These are phyloP conservation scores for Melanargia galathea DNA, from an alignment of 2,888 invertebrate genomes.

Conservation along the genomic window DNA sequence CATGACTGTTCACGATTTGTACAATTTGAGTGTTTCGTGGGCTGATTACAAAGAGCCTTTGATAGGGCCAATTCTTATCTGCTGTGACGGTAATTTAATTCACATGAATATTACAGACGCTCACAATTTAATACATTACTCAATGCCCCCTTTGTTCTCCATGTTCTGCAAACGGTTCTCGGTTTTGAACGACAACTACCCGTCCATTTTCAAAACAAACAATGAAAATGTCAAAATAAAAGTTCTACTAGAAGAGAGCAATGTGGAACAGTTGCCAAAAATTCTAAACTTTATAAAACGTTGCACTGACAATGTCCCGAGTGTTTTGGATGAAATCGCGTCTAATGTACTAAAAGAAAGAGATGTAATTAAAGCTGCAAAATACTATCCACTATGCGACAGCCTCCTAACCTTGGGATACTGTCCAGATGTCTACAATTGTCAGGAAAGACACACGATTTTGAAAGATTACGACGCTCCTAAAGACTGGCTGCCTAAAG, in stretches of 20 bases:
- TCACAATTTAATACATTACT: slow-evolving; percentile 86
- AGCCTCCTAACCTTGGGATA: slow-evolving; percentile 84
- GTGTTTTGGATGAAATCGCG: slow-evolving; percentile 58
- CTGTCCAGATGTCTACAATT: slow-evolving; percentile 82
- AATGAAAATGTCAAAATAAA: slow-evolving; percentile 64
- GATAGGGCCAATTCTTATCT: slow-evolving; percentile 81
- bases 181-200: slow-evolving; percentile 84
- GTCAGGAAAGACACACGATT: slow-evolving; percentile 83
- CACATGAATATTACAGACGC: slow-evolving; percentile 85
- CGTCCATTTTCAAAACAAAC: slow-evolving; percentile 59
- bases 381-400: slow-evolving; percentile 80
- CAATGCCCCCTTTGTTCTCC: slow-evolving; percentile 84
- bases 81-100: slow-evolving; percentile 85
- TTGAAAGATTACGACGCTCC: slow-evolving; percentile 80
- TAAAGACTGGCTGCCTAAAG: slow-evolving; percentile 75
- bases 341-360: slow-evolving; percentile 58
- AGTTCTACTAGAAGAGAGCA: slow-evolving; percentile 83
- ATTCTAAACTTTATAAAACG: slow-evolving; percentile 82
- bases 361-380: slow-evolving; percentile 69
- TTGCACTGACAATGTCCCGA: slow-evolving; percentile 65
- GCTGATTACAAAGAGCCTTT: slow-evolving; percentile 64
- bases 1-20: slow-evolving; percentile 68
- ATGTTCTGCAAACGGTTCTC: slow-evolving; percentile 87
- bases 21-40: slow-evolving; percentile 65
- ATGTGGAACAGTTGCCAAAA: slow-evolving; percentile 83